These are phyloP conservation scores for Drosophila bocki DNA, from an alignment of 1,140 invertebrate species.

Conservation along the genomic window DNA sequence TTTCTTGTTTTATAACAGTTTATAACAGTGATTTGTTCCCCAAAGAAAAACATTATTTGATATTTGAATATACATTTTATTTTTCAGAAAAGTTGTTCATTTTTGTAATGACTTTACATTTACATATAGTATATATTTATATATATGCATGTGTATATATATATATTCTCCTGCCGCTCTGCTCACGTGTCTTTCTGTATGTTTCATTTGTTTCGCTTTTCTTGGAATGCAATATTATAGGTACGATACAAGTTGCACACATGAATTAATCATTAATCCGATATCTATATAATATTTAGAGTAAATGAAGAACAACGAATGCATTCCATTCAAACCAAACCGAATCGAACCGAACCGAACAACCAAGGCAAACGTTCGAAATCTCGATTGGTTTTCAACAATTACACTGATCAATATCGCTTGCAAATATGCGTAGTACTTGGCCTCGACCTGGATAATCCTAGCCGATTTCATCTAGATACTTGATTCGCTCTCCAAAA, in stretches of 20 bases:
- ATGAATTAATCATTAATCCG: constrained; percentile 57
- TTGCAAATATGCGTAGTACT: constrained; percentile 44
- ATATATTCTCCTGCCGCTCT: constrained; percentile 42
- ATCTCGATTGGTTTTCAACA: constrained; percentile 48
- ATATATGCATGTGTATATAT: constrained; percentile 52
- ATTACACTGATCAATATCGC: constrained; percentile 50
- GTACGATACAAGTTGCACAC: constrained; percentile 64
- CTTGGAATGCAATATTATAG: constrained; percentile 43
- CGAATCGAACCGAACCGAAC: constrained; percentile 57
- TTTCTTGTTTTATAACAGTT: neutral
- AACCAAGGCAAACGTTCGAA: constrained; percentile 49
- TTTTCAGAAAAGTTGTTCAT: constrained; percentile 81
- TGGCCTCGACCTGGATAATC: constrained; percentile 31
- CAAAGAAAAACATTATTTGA: constrained; percentile 34
- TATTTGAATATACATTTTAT: constrained; percentile 84
- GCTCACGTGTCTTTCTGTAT: constrained; percentile 25
- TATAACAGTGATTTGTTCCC: neutral
- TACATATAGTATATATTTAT: constrained; percentile 68
- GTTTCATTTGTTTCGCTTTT: constrained; percentile 34
- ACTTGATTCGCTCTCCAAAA: constrained; percentile 64
- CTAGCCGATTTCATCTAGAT: constrained; percentile 40
- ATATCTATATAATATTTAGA: constrained; percentile 47
- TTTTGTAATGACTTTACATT: constrained; percentile 77
- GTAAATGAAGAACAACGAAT: constrained; percentile 58
- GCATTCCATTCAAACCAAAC: constrained; percentile 54